phyloP scores from a whole-genome alignment of 2,797 vertebrate genomes.

The Girardinus metallicus region DNA sequence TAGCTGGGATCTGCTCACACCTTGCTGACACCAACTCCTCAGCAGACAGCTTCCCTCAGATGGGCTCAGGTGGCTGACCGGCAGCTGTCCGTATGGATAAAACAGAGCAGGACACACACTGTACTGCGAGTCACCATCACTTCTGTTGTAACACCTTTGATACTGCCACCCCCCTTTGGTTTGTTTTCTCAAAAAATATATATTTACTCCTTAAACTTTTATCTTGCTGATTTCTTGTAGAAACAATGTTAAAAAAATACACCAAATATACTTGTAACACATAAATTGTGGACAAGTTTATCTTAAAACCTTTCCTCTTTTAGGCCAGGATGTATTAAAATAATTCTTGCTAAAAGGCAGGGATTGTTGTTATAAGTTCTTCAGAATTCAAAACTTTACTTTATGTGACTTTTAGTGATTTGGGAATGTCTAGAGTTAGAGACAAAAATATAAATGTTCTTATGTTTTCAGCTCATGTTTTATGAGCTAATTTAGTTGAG shows the following conservation, averaged over 20 bases:
- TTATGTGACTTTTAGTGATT: not conserved
- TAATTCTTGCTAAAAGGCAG: not conserved
- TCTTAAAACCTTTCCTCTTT: not conserved
- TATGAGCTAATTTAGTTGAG: too few relatives aligned
- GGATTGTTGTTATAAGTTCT: not conserved
- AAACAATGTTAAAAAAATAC: constrained; percentile 11
- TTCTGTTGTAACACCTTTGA: constrained; percentile 57
- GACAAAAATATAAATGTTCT: not conserved
- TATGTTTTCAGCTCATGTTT: too few relatives aligned
- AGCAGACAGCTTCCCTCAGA: constrained; percentile 59
- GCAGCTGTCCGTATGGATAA: constrained; percentile 76
- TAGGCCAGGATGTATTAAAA: not conserved
- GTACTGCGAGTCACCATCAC: constrained; percentile 58
- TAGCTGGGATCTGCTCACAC: constrained; percentile 62
- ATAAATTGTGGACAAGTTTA: not conserved
- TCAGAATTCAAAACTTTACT: not conserved
- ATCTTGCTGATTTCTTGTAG: not conserved
- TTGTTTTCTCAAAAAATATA: constrained; percentile 2
- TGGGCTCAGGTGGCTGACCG: constrained; percentile 78
- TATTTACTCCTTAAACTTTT: not conserved
- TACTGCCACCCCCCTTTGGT: constrained; percentile 36
- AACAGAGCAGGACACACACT: constrained; percentile 60
- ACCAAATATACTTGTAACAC: not conserved
- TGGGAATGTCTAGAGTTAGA: not conserved
- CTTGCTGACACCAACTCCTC: constrained; percentile 71